Evolutionary conservation across 2,113 vertebrate species (phyloP).

Genomic region (Ailuropoda melanoleuca): DNA sequence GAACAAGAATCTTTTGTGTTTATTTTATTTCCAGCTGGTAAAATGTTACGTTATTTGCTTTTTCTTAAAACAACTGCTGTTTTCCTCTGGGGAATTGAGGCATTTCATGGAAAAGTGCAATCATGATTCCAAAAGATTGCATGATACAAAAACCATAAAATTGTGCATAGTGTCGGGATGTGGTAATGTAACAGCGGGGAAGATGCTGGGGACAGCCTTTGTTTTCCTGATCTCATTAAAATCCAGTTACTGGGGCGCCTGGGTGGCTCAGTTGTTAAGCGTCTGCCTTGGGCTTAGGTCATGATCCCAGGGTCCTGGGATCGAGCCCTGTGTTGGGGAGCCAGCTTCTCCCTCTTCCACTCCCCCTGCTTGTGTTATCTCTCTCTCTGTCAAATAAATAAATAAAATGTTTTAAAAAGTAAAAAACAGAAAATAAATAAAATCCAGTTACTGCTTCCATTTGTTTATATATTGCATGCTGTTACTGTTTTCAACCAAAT

Average conservation of each 20-base stretch:
- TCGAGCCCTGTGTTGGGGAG: no score
- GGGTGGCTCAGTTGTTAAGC: no score
- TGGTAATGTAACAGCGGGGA: background rate
- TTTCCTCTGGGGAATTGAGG: slow-evolving; percentile 48
- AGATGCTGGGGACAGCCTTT: background rate
- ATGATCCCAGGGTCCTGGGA: no score
- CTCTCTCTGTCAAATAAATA: no score
- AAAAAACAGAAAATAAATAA: background rate
- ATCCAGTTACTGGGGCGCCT: background rate
- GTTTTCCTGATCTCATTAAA: slow-evolving; percentile 31
- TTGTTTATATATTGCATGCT: slow-evolving; percentile 4
- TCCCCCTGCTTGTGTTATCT: no score
- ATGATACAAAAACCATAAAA: slow-evolving; percentile 41
- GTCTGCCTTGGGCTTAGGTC: no score
- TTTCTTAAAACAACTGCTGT: slow-evolving; percentile 63
- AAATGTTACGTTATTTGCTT: slow-evolving; percentile 60
- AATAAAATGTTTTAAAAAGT: no score
- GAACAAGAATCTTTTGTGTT: slow-evolving; percentile 61
- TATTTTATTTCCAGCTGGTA: slow-evolving; percentile 64
- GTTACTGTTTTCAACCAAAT: background rate
- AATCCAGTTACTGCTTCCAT: slow-evolving; percentile 6
- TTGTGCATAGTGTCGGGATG: background rate
- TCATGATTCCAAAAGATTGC: background rate
- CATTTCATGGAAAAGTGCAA: slow-evolving; percentile 51
- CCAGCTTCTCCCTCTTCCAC: no score